Percentiles rank a stretch among this genome's conserved stretches.
These are phyloP conservation scores for Diabrotica undecimpunctata DNA, from an alignment of 1,140 invertebrate genomes.

Conservation along the genomic window DNA sequence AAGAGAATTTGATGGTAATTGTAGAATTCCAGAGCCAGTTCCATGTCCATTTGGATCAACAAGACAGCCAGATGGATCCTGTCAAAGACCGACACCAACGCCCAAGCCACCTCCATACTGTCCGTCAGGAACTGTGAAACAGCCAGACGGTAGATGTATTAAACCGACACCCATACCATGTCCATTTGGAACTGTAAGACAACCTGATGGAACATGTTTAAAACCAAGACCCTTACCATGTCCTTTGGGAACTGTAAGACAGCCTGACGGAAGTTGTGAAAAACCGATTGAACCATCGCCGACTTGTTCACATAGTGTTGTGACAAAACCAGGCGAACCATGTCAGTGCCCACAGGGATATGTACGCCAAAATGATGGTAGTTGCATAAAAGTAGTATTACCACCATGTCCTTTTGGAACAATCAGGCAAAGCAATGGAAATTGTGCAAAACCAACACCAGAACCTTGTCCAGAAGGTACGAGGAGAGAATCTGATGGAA, in stretches of 20 bases:
- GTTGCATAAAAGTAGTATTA: conserved; percentile 15
- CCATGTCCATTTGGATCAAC: conserved; percentile 22
- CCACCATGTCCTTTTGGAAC: conserved; percentile 16
- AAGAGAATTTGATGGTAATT: conserved; percentile 24
- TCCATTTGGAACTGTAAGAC: conserved; percentile 15
- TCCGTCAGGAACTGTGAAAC: not conserved
- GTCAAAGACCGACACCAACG: not conserved
- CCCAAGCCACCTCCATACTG: conserved; percentile 8
- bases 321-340: conserved; percentile 14
- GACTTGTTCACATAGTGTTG: conserved; percentile 23
- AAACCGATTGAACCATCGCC: conserved; percentile 10
- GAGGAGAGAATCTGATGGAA: conserved; percentile 13
- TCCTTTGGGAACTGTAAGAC: conserved; percentile 19
- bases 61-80: conserved; percentile 21
- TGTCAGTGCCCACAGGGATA: conserved; percentile 6
- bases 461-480: conserved; percentile 11
- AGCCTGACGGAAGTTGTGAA: conserved; percentile 13
- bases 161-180: conserved; percentile 10
- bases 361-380: not conserved
- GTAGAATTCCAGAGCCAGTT: not conserved
- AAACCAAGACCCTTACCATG: conserved; percentile 16
- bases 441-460: conserved; percentile 12
- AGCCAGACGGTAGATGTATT: conserved; percentile 10
- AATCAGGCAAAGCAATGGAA: not conserved
- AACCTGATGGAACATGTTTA: conserved; percentile 24